Evolutionary conservation across 2,888 invertebrate genomes (phyloP).

Genomic region (Perizoma affinitatum): DNA sequence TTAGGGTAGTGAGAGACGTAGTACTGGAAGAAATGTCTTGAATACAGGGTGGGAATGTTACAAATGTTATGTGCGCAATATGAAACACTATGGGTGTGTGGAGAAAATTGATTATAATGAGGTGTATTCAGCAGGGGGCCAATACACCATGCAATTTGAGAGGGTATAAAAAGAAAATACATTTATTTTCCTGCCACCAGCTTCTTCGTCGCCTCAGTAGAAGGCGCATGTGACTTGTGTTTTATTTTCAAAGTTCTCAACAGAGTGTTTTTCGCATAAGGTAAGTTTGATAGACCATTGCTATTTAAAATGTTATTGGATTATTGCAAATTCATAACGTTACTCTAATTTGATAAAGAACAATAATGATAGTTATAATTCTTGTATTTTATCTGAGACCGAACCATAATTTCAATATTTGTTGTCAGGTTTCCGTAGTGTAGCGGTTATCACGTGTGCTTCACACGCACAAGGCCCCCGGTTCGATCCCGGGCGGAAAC

Average conservation of each 20-base stretch:
- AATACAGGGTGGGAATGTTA: constrained; percentile 72
- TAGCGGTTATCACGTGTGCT: constrained; percentile 92
- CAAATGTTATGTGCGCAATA: constrained; percentile 65
- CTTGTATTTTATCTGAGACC: no score
- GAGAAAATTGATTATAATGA: constrained; percentile 62
- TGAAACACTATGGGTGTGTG: constrained; percentile 66
- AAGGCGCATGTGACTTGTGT: constrained; percentile 56
- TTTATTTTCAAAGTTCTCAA: constrained; percentile 42
- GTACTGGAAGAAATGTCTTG: constrained; percentile 49
- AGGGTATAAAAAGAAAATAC: constrained; percentile 67
- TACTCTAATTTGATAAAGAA: no score
- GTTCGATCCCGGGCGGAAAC: constrained; percentile 89
- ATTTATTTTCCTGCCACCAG: constrained; percentile 46
- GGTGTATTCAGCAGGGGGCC: constrained; percentile 77
- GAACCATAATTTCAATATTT: background rate
- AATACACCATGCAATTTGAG: constrained; percentile 67
- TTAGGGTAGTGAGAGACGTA: constrained; percentile 10
- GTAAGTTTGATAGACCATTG: constrained; percentile 40
- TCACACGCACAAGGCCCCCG: constrained; percentile 91
- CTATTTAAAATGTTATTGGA: constrained; percentile 8
- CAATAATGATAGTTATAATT: no score
- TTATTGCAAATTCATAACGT: no score
- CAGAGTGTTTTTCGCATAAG: constrained; percentile 40
- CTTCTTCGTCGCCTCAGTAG: constrained; percentile 52
- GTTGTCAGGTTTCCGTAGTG: constrained; percentile 86